Conservation (phyloP, 2,113 vertebrate species). For the Sylvilagus bachmani region DNA sequence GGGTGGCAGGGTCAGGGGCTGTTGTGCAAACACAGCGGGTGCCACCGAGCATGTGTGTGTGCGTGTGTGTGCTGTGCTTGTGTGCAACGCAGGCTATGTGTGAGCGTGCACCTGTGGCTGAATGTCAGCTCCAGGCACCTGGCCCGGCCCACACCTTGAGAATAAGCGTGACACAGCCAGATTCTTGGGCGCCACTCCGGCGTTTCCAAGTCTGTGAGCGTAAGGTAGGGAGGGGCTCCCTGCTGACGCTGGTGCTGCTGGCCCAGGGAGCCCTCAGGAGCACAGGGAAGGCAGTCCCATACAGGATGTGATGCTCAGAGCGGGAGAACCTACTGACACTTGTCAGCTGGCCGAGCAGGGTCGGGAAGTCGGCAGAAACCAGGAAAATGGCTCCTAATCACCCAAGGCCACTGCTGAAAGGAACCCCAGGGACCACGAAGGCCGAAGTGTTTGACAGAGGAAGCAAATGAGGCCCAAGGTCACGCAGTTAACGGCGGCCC, state of each 20-base stretch:
- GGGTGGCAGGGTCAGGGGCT: background rate
- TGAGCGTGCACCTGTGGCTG: background rate
- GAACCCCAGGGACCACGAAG: background rate
- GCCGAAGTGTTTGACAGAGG: background rate
- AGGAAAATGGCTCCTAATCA: background rate
- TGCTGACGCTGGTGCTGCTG: background rate
- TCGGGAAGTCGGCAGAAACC: background rate
- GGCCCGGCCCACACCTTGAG: background rate
- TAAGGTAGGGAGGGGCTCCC: background rate
- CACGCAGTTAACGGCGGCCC: background rate
- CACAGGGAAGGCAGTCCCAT: background rate
- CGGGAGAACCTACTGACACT: background rate
- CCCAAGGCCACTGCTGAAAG: background rate
- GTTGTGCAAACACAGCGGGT: background rate
- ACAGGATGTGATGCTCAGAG: background rate
- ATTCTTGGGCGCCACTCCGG: background rate
- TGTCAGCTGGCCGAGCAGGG: background rate
- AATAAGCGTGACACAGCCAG: background rate
- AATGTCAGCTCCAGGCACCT: background rate
- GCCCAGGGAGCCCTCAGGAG: background rate
- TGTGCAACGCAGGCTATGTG: rapidly evolving
- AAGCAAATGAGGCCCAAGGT: background rate
- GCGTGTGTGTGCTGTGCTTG: background rate
- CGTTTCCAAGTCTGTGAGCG: background rate
- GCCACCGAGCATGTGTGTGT: background rate